These are phyloP conservation scores for Apaloderma vittatum DNA, from an alignment of 2,113 vertebrate genomes.

Conservation along the genomic window DNA sequence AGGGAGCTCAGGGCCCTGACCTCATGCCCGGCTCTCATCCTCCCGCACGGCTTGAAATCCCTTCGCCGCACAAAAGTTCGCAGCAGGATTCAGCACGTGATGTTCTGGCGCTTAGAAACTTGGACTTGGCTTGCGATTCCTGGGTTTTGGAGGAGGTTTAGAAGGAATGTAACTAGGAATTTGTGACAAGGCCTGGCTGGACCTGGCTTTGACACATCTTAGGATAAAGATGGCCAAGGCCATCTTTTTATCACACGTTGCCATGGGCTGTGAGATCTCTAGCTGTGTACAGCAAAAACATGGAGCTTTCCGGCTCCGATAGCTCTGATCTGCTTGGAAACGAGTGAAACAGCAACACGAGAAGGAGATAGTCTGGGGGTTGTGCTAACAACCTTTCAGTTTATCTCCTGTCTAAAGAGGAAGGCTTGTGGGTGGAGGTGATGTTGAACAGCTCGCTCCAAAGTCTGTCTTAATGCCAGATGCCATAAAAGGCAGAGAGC, in stretches of 20 bases:
- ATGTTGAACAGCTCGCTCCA: neutral
- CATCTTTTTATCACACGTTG: neutral
- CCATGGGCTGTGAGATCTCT: neutral
- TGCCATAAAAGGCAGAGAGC: neutral
- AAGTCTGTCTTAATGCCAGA: neutral
- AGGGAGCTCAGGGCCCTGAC: neutral
- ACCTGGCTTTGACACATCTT: neutral
- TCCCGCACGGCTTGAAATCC: accelerated
- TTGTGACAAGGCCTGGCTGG: neutral
- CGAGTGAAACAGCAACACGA: neutral
- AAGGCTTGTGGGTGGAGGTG: neutral
- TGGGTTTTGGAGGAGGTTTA: neutral
- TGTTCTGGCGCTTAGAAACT: neutral
- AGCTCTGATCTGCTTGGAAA: neutral
- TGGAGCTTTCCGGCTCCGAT: accelerated
- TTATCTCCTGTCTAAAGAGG: neutral
- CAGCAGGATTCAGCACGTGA: neutral
- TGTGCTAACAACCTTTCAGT: neutral
- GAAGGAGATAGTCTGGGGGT: neutral
- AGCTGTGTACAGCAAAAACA: neutral
- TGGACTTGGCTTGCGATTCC: neutral
- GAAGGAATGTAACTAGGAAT: neutral
- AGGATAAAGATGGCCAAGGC: neutral
- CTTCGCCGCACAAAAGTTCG: neutral
- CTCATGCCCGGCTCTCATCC: neutral